Conservation (phyloP, 2,797 vertebrate genomes). For the Cryptoblepharus egeriae region DNA sequence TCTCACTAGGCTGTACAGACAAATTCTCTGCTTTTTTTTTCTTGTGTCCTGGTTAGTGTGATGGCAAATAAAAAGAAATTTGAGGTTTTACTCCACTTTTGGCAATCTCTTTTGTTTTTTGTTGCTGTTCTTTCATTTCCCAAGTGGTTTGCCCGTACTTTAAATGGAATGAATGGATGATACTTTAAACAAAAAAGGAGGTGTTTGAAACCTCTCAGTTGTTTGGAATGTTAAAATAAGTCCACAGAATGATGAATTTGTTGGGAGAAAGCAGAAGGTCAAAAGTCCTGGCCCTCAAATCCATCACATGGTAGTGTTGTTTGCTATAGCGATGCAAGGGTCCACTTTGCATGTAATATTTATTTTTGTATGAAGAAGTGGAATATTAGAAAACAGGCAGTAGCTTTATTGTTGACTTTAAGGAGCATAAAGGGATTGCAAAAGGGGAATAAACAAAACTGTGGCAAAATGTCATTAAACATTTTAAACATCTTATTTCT, state of each 20-base stretch:
- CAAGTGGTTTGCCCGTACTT: background rate
- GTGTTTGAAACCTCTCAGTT: background rate
- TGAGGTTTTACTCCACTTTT: background rate
- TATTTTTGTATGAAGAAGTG: slow-evolving; percentile 12
- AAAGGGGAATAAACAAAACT: background rate
- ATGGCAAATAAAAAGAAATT: background rate
- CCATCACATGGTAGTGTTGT: background rate
- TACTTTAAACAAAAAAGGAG: background rate
- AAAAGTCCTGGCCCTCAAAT: slow-evolving; percentile 12
- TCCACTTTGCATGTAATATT: background rate
- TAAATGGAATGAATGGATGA: background rate
- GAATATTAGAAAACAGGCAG: background rate
- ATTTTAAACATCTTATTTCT: background rate
- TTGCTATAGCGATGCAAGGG: background rate
- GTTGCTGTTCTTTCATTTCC: background rate
- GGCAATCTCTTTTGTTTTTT: background rate
- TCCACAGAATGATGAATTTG: background rate
- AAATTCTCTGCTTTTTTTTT: background rate
- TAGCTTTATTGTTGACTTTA: background rate
- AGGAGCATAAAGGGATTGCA: background rate
- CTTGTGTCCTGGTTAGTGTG: background rate
- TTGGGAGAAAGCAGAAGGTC: background rate
- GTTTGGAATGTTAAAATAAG: background rate
- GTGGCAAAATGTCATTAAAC: background rate
- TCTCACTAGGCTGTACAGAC: background rate